Percentiles rank a stretch among this genome's conserved stretches.
Evolutionary conservation across 2,113 vertebrate genomes (phyloP).

Genomic region (Xiphophorus couchianus): DNA sequence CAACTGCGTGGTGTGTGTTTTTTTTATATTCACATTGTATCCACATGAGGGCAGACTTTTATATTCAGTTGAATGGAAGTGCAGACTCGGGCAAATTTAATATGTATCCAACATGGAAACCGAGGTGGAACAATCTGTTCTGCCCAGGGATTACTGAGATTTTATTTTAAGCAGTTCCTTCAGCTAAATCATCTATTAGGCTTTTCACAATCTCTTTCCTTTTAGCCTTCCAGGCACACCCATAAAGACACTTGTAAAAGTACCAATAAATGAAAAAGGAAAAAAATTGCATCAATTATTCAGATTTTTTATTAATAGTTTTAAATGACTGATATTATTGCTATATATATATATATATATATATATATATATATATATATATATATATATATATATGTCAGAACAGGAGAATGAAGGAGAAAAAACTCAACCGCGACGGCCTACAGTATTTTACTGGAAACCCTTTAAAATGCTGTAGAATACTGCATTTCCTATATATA

Average conservation of each 20-base stretch:
- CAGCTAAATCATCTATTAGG: not conserved
- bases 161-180: constrained; percentile 6
- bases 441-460: constrained; percentile 98
- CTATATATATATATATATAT: too few species aligned
- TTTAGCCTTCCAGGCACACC: too few species aligned
- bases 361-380: too few species aligned
- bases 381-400: constrained; percentile 65
- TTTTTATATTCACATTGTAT: constrained; percentile 36
- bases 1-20: constrained; percentile 40
- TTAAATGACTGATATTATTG: too few species aligned
- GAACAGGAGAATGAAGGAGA: constrained; percentile 99
- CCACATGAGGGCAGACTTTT: constrained; percentile 79
- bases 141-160: not conserved
- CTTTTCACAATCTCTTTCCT: not conserved
- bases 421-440: constrained; percentile 98
- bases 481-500: too few species aligned
- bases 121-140: constrained; percentile 17
- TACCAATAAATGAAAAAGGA: too few species aligned
- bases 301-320: too few species aligned
- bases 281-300: too few species aligned
- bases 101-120: constrained; percentile 29
- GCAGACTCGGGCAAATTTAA: constrained; percentile 32
- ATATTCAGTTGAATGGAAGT: constrained; percentile 29
- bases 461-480: constrained; percentile 76
- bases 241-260: too few species aligned